These are phyloP conservation scores for Petrocephalus schoutedeni DNA, from an alignment of 2,797 vertebrate genomes.

Conservation along the genomic window DNA sequence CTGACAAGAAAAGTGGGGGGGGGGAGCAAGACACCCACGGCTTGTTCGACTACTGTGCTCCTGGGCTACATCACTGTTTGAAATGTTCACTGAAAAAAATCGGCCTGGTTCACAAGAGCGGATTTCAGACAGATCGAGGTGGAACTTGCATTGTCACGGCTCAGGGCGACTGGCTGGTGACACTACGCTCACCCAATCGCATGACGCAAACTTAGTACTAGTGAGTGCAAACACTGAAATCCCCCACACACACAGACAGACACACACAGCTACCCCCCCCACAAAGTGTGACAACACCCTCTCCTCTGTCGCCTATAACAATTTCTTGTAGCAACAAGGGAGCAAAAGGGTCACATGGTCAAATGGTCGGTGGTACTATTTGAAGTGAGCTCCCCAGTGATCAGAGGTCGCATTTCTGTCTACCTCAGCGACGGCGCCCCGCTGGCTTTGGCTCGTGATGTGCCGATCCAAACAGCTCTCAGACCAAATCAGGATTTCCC, in stretches of 20 bases:
- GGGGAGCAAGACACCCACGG: not conserved
- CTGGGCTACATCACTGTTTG: not conserved
- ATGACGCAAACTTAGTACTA: not conserved
- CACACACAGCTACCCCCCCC: not conserved
- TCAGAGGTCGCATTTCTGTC: no score
- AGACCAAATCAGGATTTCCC: not conserved
- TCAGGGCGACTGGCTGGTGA: not conserved
- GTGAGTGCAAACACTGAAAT: no score
- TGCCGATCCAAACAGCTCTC: not conserved
- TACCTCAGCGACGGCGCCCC: not conserved
- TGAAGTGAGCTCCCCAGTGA: no score
- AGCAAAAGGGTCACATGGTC: not conserved
- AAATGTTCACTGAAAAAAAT: not conserved
- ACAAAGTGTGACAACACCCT: not conserved
- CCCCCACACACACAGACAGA: not conserved
- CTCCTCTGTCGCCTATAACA: not conserved
- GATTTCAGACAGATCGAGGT: not conserved
- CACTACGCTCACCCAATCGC: not conserved
- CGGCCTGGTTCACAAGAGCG: not conserved
- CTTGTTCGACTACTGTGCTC: not conserved
- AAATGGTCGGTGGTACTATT: not conserved
- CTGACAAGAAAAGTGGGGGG: not conserved
- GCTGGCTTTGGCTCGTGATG: not conserved
- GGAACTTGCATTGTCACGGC: not conserved
- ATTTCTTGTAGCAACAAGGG: not conserved